Evolutionary conservation across 2,113 vertebrate genomes (phyloP).

Genomic region (Circaetus cinerascens): DNA sequence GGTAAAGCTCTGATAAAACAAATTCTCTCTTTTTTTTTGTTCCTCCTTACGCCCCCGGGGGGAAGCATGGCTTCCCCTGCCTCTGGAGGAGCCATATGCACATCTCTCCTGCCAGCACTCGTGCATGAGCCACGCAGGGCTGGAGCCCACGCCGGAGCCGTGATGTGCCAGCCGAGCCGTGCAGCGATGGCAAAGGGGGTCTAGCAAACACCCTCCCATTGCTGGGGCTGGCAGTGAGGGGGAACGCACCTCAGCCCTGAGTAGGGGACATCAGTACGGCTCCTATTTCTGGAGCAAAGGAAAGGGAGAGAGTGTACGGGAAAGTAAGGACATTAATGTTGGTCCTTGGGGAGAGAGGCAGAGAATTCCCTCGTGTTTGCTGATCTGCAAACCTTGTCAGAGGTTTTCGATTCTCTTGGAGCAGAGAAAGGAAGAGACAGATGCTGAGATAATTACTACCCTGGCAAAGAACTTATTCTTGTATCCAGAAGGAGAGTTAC

Average conservation of each 20-base stretch:
- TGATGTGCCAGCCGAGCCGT: neutral
- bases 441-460: constrained; percentile 53
- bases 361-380: neutral
- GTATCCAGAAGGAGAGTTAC: constrained; percentile 56
- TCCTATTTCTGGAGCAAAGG: neutral
- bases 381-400: constrained; percentile 41
- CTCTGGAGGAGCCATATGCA: neutral
- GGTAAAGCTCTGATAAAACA: neutral
- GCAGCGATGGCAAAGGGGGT: rapidly evolving
- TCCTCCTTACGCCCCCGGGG: neutral
- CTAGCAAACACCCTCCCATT: neutral
- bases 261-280: rapidly evolving
- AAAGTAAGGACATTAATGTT: neutral
- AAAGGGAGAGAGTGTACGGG: neutral
- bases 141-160: neutral
- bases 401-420: neutral
- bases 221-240: neutral
- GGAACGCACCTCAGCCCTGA: rapidly evolving
- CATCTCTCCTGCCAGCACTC: neutral
- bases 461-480: constrained; percentile 52
- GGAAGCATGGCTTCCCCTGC: neutral
- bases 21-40: neutral
- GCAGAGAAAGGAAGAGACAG: constrained; percentile 41
- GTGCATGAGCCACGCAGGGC: neutral
- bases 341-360: neutral